These are phyloP conservation scores for Zeugodacus cucurbitae DNA, from an alignment of 1,140 invertebrate species.

Conservation along the genomic window DNA sequence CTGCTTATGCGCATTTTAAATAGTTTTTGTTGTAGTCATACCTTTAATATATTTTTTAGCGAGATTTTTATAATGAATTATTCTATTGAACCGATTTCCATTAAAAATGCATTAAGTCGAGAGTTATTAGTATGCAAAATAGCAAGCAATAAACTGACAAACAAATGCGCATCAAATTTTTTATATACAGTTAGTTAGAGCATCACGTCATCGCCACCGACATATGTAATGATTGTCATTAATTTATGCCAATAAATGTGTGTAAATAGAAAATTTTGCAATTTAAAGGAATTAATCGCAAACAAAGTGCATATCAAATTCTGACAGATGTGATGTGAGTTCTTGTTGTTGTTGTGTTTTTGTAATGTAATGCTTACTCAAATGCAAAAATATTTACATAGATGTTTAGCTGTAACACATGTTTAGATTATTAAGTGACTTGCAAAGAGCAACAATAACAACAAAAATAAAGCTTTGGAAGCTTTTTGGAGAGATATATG, in stretches of 20 bases:
- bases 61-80: too few relatives aligned
- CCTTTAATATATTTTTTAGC: too few relatives aligned
- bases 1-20: too few relatives aligned
- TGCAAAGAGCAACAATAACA: not conserved
- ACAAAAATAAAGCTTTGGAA: not conserved
- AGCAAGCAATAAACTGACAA: not conserved
- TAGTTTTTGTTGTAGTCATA: too few relatives aligned
- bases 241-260: conserved; percentile 28
- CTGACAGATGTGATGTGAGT: not conserved
- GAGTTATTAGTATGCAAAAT: not conserved
- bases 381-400: not conserved
- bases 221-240: not conserved
- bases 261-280: not conserved
- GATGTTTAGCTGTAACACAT: not conserved
- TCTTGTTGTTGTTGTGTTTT: not conserved
- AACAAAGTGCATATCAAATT: not conserved
- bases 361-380: not conserved
- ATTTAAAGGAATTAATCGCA: not conserved
- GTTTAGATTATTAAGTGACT: not conserved
- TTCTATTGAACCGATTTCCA: not conserved
- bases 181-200: not conserved
- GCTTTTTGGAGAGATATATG: too few relatives aligned
- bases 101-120: not conserved
- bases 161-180: not conserved
- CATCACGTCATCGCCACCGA: not conserved